Base-by-base conservation (phyloP, 2,888 invertebrate genomes). In the Apotomis turbidana region DNA sequence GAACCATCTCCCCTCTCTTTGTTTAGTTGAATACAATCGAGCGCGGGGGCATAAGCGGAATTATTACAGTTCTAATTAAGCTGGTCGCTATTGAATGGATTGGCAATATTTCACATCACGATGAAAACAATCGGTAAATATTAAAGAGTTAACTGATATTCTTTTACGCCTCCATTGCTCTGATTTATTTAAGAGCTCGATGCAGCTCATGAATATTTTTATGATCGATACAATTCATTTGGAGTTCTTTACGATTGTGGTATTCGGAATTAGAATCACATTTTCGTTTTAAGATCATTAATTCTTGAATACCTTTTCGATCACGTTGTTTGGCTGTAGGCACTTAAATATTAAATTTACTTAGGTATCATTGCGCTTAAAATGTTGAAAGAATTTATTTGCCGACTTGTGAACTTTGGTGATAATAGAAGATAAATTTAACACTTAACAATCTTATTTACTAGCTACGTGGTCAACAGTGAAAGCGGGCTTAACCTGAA, bases 111-210 rank as follows among this genome's bases (percentile, higher is more conserved):
- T 86, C 80, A 86, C 79, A 73, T 78, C 74, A 78, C 81, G 83
- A 82, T 83, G 80, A 85, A 86, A 85, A 85, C 85, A 86, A 86
- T 87, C 83, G 80, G 83, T 86, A 82, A 84, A 87, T 85, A 85
- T 85, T 83, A 83, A 85, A 84, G 80, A 80, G 77, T 74, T 73
- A 80, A 81, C 81, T 83, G 81, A 79, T 84, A 83, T 83, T 81
- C 54, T 59, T 85, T 85, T 83, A 82, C 81, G 83, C 84, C 82
- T 76, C 76, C 78, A 78, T 76, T 80, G 79, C 76, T 80, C 77
- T 84, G 82, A 85, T 85, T 87, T 84, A 87, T 85, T 80, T 77
- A 77, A 78, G 77, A 75, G 27, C 27, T 76, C 77, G 75, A 76
- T 70, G 15, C 46, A 36, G 15, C 64, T 70, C 63, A 72, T 72